Percentiles rank a stretch among this genome's conserved stretches.
These are phyloP conservation scores for Chironomus striatipennis DNA, from an alignment of 1,140 invertebrate species.

Conservation along the genomic window DNA sequence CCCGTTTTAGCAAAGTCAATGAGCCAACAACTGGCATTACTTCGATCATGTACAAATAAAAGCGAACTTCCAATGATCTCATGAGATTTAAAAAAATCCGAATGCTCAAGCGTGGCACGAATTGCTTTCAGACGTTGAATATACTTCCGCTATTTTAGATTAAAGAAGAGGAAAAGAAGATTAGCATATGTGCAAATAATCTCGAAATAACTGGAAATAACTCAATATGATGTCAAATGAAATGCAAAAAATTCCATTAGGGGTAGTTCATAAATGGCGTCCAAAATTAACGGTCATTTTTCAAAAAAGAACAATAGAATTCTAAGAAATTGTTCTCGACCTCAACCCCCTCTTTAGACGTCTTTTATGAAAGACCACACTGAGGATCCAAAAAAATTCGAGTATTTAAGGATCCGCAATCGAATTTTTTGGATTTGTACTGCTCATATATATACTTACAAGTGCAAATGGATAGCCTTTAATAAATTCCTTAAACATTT, in stretches of 20 bases:
- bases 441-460: constrained; percentile 53
- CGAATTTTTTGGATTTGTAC: constrained; percentile 4
- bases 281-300: no score
- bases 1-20: constrained; percentile 98
- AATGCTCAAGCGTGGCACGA: constrained; percentile 66
- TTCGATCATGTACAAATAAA: constrained; percentile 88
- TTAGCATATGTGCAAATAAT: neutral
- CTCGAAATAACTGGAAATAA: constrained; percentile 4
- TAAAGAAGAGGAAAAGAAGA: constrained; percentile 25
- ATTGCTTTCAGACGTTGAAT: constrained; percentile 77
- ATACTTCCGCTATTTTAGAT: constrained; percentile 64
- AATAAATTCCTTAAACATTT: constrained; percentile 75
- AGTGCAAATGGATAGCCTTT: constrained; percentile 66
- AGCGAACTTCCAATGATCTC: constrained; percentile 96
- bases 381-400: no score
- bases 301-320: no score
- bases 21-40: constrained; percentile 86
- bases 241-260: no score
- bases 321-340: no score
- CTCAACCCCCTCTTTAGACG: no score
- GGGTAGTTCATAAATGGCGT: no score
- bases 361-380: no score
- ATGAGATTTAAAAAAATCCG: constrained; percentile 81
- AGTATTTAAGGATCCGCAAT: no score
- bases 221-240: no score